Evolutionary conservation across 2,888 invertebrate species (phyloP), one percentile per base, ranked within the genome.

Genomic region (Pheosia gnoma): DNA sequence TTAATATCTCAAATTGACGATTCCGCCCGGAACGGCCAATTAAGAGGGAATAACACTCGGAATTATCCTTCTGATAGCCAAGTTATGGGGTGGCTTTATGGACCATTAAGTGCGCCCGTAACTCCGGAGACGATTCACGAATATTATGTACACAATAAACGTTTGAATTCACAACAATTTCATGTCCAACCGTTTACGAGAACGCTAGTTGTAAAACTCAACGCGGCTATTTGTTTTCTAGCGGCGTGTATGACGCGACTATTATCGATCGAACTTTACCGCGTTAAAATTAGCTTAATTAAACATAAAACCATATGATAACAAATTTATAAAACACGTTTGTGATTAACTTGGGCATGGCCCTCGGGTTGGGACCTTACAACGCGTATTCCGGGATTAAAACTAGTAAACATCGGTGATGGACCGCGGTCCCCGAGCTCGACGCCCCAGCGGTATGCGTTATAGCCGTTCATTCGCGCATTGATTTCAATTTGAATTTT

Each of bases 401-500:
- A 68, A 71, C 25, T 58, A 75, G 71, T 74, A 64, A 70, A 77
- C 73, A 65, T 36, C 52, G 56, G 43, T 41, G 49, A 36, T 45
- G 53, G 57, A 55, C 60, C 39, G 59, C 47, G 54, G 57, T 49
- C 57, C 68, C 68, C 62, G 57, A 43, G 57, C 47, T 58, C 47
- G 59, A 6, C 58, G 55, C 56, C 57, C 61, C 62, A 65, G 58
- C 57, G 61, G 63, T 58, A 57, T 68, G 63, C 76, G 66, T 67
- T 74, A 78, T 69, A 78, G 66, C 77, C 85, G 84, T 87, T 88
- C 89, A 86, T 84, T 83, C 87, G 84, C 84, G 91, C 93, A 93
- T 93, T 93, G 94, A 93, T 94, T 94, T 94, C 94, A 94, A 94
- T 94, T 94, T 94, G 88, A 93, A 94, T 93, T 92, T 94, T 94